Conservation (phyloP, 2,113 vertebrate genomes). For the Cyprinodon tularosa region DNA sequence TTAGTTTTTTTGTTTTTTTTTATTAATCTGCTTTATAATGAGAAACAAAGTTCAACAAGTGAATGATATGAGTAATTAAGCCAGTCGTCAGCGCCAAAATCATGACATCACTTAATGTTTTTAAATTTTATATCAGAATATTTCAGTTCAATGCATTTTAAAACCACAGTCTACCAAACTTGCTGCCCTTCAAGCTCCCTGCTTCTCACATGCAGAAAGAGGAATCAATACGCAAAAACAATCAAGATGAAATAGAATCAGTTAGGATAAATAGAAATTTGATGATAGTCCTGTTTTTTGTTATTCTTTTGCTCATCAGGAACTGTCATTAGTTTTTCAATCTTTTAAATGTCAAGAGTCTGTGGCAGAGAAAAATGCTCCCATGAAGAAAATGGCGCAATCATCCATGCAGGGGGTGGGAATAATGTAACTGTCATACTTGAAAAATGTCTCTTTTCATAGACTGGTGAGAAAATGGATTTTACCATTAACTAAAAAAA, state of each 20-base stretch:
- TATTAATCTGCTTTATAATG: no score
- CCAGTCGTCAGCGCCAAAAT: no score
- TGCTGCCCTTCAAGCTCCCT: constrained; percentile 2
- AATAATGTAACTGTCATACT: background rate
- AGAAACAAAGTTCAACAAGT: no score
- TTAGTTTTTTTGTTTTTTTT: no score
- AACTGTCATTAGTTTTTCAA: constrained; percentile 25
- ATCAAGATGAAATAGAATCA: constrained; percentile 12
- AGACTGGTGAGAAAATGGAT: background rate
- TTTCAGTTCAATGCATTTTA: no score
- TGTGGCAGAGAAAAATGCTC: constrained; percentile 14
- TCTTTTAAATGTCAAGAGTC: constrained; percentile 5
- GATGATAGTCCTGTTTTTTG: constrained; percentile 7
- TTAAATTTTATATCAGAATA: no score
- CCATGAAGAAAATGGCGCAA: background rate
- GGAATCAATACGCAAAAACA: constrained; percentile 30
- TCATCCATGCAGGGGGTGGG: background rate
- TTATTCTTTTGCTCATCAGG: constrained; percentile 11
- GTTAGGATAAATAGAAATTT: constrained; percentile 17
- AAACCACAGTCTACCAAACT: no score
- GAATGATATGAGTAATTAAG: no score
- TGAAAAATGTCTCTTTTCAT: constrained; percentile 12
- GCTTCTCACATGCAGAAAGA: constrained; percentile 3
- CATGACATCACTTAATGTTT: no score
- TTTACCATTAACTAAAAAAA: background rate